Evolutionary conservation across 2,113 vertebrate species (phyloP), one percentile per base, ranked within the genome.

Genomic region (Hemichromis elongatus): DNA sequence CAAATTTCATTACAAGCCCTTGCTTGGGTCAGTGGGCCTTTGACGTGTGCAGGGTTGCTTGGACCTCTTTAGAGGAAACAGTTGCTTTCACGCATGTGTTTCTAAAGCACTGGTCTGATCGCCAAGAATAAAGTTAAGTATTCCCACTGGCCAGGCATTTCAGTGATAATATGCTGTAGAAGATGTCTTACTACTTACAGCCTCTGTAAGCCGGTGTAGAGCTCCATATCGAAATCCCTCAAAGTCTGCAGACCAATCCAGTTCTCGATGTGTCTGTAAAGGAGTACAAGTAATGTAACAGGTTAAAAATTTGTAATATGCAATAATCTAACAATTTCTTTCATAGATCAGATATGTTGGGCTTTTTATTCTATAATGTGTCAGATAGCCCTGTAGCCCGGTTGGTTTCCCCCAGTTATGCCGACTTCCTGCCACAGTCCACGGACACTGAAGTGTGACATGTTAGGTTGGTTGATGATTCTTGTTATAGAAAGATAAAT

Each of bases 191-290:
- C 3, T 79, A 99, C 98, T 98, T 94, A 99, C 98, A 99, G 97
- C 91, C 96, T 97, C 93, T 99, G 98, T 82, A 99, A 96, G 92
- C 97, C 97, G 0, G 97, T 99, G 95, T 98, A 99, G 80, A 98
- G 97, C 90, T 97, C 97, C 97, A 99, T 98, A 88, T 99, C 97
- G 37, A 99, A 95, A 0, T 97, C 97, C 0, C 95, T 97, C 90
- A 99, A 90, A 0, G 94, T 97, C 90, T 97, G 96, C 86, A 98
- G 95, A 37, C 97, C 97, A 19, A 95, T 97, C 98, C 98, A 99
- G 95, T 98, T 98, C 93, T 99, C 98, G 91, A 99, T 97, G 95
- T 98, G 96, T 98, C 98, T 99, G 96, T 5, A 89, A 87, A 77
- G 73, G 86, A 88, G 66, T 28, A 75, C 16, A 75, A 9, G 26